Conservation (phyloP, 2,888 invertebrate genomes). For the Ecliptopera silaceata region DNA sequence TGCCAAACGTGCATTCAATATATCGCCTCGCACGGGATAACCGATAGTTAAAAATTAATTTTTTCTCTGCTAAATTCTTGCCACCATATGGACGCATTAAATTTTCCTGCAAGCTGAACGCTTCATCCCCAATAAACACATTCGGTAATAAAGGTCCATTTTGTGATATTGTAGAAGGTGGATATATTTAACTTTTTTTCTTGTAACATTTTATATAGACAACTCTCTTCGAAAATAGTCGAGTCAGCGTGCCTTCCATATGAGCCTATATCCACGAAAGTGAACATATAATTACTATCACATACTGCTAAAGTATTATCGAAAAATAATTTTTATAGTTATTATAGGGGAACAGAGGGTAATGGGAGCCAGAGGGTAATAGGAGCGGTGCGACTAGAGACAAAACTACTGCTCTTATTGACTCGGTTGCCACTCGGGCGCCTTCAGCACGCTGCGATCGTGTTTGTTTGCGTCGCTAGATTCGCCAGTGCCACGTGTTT, state of each 20-base stretch:
- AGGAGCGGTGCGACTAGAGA: too few species aligned
- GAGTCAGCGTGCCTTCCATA: neutral
- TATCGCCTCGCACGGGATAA: neutral
- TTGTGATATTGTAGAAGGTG: neutral
- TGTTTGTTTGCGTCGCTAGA: too few species aligned
- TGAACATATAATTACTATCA: neutral
- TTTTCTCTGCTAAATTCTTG: neutral
- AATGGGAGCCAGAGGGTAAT: too few species aligned
- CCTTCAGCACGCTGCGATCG: too few species aligned
- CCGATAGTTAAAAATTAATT: neutral
- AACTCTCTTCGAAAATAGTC: neutral
- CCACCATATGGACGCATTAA: neutral
- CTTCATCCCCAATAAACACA: neutral
- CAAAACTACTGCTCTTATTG: too few species aligned
- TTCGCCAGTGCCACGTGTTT: too few species aligned
- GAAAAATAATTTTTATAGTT: neutral
- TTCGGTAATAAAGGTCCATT: neutral
- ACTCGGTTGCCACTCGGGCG: too few species aligned
- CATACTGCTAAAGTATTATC: neutral
- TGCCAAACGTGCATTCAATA: neutral
- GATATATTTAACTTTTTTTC: neutral
- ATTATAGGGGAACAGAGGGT: too few species aligned
- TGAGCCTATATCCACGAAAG: neutral
- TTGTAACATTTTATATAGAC: neutral
- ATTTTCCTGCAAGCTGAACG: neutral